Conservation (phyloP, 2,888 invertebrate species). For the Meiosimyza decipiens region DNA sequence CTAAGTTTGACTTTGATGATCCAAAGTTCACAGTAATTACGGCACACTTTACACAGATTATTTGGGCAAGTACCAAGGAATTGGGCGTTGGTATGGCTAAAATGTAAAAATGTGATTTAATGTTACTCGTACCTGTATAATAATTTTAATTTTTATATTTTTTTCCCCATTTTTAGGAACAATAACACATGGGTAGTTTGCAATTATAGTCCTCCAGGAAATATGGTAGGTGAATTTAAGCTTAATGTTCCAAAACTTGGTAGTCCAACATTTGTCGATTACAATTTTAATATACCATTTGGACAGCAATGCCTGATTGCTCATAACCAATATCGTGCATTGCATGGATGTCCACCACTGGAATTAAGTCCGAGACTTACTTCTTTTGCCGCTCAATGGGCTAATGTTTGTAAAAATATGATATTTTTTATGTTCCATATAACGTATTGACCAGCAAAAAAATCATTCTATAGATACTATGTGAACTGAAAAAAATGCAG, state of each 20-base stretch:
- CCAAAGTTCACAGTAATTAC: conserved; percentile 73
- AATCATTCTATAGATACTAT: conserved; percentile 48
- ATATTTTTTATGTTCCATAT: too few species aligned
- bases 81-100: conserved; percentile 68
- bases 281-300: not conserved
- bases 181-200: not conserved
- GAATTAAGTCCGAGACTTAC: conserved; percentile 74
- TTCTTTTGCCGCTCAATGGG: conserved; percentile 79
- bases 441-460: too few species aligned
- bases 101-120: conserved; percentile 37
- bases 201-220: conserved; percentile 21
- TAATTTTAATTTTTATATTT: not conserved
- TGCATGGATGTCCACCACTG: conserved; percentile 77
- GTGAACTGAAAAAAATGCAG: conserved; percentile 71
- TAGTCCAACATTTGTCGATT: too few species aligned
- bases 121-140: not conserved
- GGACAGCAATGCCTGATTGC: conserved; percentile 37
- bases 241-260: conserved; percentile 9
- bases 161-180: conserved; percentile 2
- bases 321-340: conserved; percentile 78
- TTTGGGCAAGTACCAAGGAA: conserved; percentile 80
- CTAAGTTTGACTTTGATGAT: conserved; percentile 74
- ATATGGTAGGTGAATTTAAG: conserved; percentile 33
- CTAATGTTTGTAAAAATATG: conserved; percentile 67
- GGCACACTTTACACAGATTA: conserved; percentile 84